phyloP scores from a whole-genome alignment of 2,797 vertebrate species.

The Choloepus didactylus region DNA sequence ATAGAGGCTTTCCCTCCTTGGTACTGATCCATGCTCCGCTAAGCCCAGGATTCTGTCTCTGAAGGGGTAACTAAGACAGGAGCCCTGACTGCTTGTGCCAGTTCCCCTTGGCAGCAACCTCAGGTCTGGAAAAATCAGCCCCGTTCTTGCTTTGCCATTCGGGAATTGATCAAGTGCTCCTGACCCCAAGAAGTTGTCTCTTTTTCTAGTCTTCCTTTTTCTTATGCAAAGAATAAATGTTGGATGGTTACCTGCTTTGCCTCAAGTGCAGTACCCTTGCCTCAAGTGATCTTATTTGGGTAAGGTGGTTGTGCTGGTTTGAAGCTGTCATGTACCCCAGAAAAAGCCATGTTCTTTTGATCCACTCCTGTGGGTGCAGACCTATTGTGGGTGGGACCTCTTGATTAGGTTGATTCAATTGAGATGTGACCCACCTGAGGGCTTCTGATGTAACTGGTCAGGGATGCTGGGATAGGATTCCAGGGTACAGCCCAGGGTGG shows the following conservation, averaged over 20 bases:
- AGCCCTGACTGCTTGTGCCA: neutral
- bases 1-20: neutral
- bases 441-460: too few relatives aligned
- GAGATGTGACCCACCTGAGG: too few relatives aligned
- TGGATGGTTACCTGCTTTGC: neutral
- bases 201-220: neutral
- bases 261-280: neutral
- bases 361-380: too few relatives aligned
- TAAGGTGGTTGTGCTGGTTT: neutral
- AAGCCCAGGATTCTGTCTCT: neutral
- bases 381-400: too few relatives aligned
- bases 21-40: neutral
- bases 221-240: neutral
- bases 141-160: constrained; percentile 8
- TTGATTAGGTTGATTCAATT: too few relatives aligned
- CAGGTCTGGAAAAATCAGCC: neutral
- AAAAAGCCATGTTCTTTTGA: too few relatives aligned
- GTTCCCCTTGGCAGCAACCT: neutral
- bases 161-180: neutral
- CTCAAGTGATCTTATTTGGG: neutral
- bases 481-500: too few relatives aligned
- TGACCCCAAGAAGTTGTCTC: neutral
- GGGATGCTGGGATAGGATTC: too few relatives aligned
- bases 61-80: neutral
- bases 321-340: too few relatives aligned